A percentile compares a stretch with the other conserved stretches of the same genome.
Conservation (phyloP, 2,888 invertebrate species). For the Melanostoma mellinum region DNA sequence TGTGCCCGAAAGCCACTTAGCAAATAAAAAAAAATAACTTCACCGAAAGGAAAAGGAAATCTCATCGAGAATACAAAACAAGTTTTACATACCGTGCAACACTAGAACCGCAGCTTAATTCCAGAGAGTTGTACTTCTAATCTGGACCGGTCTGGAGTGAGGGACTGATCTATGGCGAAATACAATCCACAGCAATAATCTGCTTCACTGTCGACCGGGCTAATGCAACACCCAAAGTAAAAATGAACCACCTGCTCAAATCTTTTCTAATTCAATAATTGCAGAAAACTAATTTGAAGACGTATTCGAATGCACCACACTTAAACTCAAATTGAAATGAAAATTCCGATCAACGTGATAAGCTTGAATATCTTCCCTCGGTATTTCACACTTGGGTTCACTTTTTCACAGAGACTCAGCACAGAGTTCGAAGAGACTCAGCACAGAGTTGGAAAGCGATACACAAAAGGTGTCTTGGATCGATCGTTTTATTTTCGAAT, state of each 20-base stretch:
- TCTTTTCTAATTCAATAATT: constrained; percentile 64
- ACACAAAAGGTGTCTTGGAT: constrained; percentile 30
- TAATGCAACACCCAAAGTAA: too few species aligned
- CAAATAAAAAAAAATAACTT: neutral
- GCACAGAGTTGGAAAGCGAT: neutral
- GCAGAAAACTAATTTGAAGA: constrained; percentile 54
- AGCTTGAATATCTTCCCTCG: constrained; percentile 4
- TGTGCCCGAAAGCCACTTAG: constrained; percentile 16
- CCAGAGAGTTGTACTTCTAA: constrained; percentile 2
- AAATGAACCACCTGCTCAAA: neutral
- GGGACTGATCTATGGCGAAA: neutral
- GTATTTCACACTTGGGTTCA: constrained; percentile 15
- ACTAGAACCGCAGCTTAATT: neutral
- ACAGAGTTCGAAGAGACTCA: neutral
- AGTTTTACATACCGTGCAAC: constrained; percentile 28
- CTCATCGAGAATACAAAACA: constrained; percentile 12
- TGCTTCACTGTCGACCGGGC: constrained; percentile 1
- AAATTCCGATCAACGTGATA: constrained; percentile 31
- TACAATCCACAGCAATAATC: neutral
- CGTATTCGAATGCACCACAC: constrained; percentile 23
- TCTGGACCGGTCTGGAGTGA: neutral
- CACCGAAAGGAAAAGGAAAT: constrained; percentile 29
- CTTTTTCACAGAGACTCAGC: constrained; percentile 3
- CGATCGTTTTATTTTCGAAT: constrained; percentile 23
- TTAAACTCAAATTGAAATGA: neutral